Evolutionary conservation across 2,888 invertebrate species (phyloP).

Genomic region (Chrysotoxum bicinctum): DNA sequence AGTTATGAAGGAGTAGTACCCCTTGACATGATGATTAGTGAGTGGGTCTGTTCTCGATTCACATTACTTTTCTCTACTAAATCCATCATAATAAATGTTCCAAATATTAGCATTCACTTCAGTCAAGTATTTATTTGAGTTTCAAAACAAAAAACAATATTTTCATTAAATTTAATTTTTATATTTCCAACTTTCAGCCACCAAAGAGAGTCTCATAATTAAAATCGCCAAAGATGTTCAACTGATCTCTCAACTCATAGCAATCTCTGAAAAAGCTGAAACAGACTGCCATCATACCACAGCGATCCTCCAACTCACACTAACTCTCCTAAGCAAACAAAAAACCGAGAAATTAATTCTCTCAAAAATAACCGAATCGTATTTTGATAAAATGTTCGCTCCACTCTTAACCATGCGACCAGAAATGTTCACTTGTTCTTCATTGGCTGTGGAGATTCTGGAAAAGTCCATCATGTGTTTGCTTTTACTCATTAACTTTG

Average conservation of each 20-base stretch:
- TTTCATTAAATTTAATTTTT: neutral
- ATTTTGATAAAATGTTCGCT: conserved; percentile 79
- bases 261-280: conserved; percentile 77
- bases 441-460: conserved; percentile 75
- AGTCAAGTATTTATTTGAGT: no score
- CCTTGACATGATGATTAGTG: no score
- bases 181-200: conserved; percentile 37
- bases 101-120: no score
- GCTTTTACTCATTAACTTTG: conserved; percentile 78
- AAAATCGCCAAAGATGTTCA: conserved; percentile 77
- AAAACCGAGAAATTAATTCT: conserved; percentile 79
- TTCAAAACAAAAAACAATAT: no score
- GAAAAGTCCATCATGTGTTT: conserved; percentile 78
- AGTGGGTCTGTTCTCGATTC: no score
- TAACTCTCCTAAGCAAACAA: conserved; percentile 76
- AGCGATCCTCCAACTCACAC: conserved; percentile 77
- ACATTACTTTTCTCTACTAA: no score
- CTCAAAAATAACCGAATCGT: conserved; percentile 79
- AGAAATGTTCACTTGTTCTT: conserved; percentile 73
- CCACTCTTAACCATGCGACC: conserved; percentile 76
- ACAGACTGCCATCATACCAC: conserved; percentile 76
- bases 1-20: no score
- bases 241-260: conserved; percentile 76
- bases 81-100: no score
- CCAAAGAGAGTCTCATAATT: conserved; percentile 73